Percentiles rank a stretch among this genome's conserved stretches.
These are phyloP conservation scores for Pterostichus niger DNA, from an alignment of 2,888 invertebrate species.

Conservation along the genomic window DNA sequence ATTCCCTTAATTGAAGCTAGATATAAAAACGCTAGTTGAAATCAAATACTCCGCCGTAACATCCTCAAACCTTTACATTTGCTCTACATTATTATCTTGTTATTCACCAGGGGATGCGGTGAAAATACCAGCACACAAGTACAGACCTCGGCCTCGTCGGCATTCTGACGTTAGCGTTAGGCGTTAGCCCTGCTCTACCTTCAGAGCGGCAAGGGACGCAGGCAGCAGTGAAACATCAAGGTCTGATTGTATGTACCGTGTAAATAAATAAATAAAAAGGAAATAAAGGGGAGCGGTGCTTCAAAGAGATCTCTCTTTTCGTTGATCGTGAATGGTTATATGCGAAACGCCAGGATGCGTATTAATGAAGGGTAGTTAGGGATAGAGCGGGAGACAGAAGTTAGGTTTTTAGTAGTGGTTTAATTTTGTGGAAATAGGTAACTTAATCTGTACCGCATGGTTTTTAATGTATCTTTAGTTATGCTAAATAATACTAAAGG, in stretches of 20 bases:
- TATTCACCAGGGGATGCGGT: not conserved
- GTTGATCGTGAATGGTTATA: slow-evolving; percentile 43
- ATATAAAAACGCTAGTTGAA: too few species aligned
- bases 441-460: not conserved
- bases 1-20: too few species aligned
- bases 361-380: not conserved
- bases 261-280: slow-evolving; percentile 66
- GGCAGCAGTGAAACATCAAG: slow-evolving; percentile 62
- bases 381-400: not conserved
- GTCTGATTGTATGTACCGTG: slow-evolving; percentile 61
- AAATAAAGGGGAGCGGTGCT: slow-evolving; percentile 58
- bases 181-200: not conserved
- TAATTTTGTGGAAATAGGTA: not conserved
- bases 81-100: not conserved
- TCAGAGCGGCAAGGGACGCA: not conserved
- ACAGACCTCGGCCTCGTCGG: not conserved
- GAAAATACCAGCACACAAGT: slow-evolving; percentile 10
- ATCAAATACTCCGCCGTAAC: not conserved
- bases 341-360: slow-evolving; percentile 14
- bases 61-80: not conserved
- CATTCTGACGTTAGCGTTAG: too few species aligned
- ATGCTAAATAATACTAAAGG: too few species aligned
- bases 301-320: slow-evolving; percentile 63
- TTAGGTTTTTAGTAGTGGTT: not conserved
- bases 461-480: too few species aligned